Conservation (phyloP, 2,113 vertebrate species). For the Maylandia zebra region DNA sequence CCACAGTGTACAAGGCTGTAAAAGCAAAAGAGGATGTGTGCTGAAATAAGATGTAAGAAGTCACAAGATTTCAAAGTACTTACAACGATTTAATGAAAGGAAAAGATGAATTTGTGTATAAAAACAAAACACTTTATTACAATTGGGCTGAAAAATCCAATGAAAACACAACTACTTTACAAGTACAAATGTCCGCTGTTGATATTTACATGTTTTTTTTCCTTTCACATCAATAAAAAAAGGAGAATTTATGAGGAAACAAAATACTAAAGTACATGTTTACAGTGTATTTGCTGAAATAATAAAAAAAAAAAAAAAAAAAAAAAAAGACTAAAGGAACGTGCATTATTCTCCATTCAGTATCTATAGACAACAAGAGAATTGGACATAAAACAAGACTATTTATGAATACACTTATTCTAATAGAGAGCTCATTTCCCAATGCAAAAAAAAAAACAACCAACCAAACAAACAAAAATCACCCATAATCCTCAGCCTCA, state of each 20-base stretch:
- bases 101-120: slow-evolving; percentile 68
- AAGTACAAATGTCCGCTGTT: slow-evolving; percentile 82
- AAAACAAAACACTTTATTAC: slow-evolving; percentile 93
- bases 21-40: neutral
- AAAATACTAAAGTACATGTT: slow-evolving; percentile 68
- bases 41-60: neutral
- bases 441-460: neutral
- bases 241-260: slow-evolving; percentile 57
- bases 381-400: slow-evolving; percentile 59
- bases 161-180: slow-evolving; percentile 84
- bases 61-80: slow-evolving; percentile 42
- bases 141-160: slow-evolving; percentile 75
- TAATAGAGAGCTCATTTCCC: slow-evolving; percentile 29
- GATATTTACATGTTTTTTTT: slow-evolving; percentile 79
- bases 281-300: slow-evolving; percentile 70
- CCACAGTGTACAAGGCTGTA: neutral
- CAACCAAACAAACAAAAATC: neutral
- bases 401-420: slow-evolving; percentile 60
- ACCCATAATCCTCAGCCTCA: slow-evolving; percentile 24
- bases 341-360: slow-evolving; percentile 60
- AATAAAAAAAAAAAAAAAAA: neutral
- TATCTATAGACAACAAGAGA: slow-evolving; percentile 56
- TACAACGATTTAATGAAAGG: slow-evolving; percentile 53
- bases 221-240: slow-evolving; percentile 60
- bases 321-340: slow-evolving; percentile 53